Percentiles rank a stretch among this genome's conserved stretches.
Conservation (phyloP, 2,113 vertebrate species). For the Rhynchomys soricoides region DNA sequence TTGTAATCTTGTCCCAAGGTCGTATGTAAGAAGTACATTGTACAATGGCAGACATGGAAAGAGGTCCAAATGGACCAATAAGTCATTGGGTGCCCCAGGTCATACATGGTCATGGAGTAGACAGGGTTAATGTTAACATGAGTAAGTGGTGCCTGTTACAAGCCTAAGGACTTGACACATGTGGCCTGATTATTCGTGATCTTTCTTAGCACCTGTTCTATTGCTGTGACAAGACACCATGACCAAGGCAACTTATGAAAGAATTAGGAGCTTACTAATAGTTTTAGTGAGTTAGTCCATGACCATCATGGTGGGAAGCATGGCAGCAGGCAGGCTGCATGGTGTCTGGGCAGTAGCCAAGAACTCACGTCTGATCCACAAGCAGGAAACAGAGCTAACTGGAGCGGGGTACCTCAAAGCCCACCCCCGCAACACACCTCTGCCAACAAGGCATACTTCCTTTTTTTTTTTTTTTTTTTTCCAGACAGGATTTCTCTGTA, state of each 20-base stretch:
- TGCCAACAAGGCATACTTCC: too few species aligned
- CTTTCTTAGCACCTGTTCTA: neutral
- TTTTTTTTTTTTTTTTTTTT: too few species aligned
- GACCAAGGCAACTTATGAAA: neutral
- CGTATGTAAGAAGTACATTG: neutral
- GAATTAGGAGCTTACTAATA: too few species aligned
- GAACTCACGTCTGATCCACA: neutral
- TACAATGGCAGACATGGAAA: neutral
- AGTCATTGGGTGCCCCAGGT: rapidly evolving
- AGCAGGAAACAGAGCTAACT: neutral
- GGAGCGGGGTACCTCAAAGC: neutral
- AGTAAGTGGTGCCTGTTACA: neutral
- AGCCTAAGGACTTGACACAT: neutral
- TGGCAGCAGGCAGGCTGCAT: neutral
- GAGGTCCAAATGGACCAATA: neutral
- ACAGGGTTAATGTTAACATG: neutral
- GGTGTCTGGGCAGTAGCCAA: neutral
- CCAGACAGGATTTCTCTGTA: too few species aligned
- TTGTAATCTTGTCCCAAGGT: neutral
- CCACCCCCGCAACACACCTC: neutral
- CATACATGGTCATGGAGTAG: neutral
- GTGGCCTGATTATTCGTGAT: neutral
- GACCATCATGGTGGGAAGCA: too few species aligned
- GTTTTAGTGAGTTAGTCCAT: neutral
- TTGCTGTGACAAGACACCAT: neutral